Base-by-base conservation (phyloP, 1,140 invertebrate species). In the Musca vetustissima region DNA sequence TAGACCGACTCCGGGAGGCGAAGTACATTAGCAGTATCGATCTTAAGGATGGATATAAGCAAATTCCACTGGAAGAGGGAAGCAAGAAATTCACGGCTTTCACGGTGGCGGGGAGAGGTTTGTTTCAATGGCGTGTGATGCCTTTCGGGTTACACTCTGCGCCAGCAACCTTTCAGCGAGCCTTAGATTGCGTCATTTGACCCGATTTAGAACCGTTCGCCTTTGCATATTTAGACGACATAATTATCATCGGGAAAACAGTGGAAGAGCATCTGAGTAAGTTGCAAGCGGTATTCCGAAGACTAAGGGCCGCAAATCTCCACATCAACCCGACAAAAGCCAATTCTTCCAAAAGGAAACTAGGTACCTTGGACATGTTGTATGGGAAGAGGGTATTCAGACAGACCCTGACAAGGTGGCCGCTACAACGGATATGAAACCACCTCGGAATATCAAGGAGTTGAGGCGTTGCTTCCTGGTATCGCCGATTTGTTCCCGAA, bases 81-180 rank as follows among this genome's bases (percentile, higher is more conserved):
- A 76, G 72, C 36, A 72, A 71, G 48, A 71, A 75, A n/a, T 79
- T 81, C 32, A 87, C 85, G 0, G 83, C 82, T 0, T 86, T 86
- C 67, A 74, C 79, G 1, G 78, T 82, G 0, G 79, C 76, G 1
- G 76, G 80, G 11, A 78, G 75, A 65, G 80, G 81, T 1, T 71
- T 81, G 4, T 85, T 72, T 57, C 74, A 80, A 4, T 86, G 84
- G 67, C 70, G 52, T 1, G 65, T 76, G 2, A 82, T 86, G 80
- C 81, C 83, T 0, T 85, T 84, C 77, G 28, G 28, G 8, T 8
- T 28, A 8, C 28, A 28, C 8, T 28, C 28, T 4, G 49, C 49
- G 15, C 75, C 11, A n/a, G 77, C 82, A 2, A 83, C 81, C 0
- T 85, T 84, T 67, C 79, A 82, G 55, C 57, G 83, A 15, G 21